phyloP scores from a whole-genome alignment of 2,797 vertebrate species.

The Harpagifer antarcticus region DNA sequence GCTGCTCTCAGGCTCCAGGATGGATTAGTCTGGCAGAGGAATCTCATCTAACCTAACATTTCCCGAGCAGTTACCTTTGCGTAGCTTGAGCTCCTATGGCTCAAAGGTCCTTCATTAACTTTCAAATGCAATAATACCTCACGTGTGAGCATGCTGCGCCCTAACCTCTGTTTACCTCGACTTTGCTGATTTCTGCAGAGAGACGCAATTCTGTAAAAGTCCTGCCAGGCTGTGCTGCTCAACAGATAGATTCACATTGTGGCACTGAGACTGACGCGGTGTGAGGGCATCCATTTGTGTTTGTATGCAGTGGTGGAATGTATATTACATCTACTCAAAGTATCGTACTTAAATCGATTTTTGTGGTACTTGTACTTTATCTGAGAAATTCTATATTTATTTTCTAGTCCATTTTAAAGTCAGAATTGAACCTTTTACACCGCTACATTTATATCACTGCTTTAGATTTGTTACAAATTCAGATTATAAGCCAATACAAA shows the following conservation, averaged over 20 bases:
- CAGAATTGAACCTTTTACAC: no score
- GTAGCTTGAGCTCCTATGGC: slow-evolving; percentile 71
- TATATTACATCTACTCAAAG: no score
- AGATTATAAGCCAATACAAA: no score
- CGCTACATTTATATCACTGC: no score
- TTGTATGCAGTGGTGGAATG: no score
- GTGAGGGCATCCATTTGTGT: background rate
- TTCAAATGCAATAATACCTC: slow-evolving; percentile 69
- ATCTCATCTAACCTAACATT: slow-evolving; percentile 87
- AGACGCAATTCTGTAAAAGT: slow-evolving; percentile 2
- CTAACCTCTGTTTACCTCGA: slow-evolving; percentile 57
- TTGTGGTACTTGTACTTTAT: no score
- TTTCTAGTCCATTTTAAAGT: no score
- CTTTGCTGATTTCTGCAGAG: slow-evolving; percentile 31
- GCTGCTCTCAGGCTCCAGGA: slow-evolving; percentile 76
- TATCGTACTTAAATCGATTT: no score
- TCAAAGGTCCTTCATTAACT: slow-evolving; percentile 80
- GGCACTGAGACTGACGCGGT: background rate
- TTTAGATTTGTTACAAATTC: no score
- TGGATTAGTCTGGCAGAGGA: slow-evolving; percentile 84
- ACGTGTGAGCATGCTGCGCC: slow-evolving; percentile 44
- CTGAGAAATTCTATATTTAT: no score
- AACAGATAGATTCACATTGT: background rate
- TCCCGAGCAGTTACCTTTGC: slow-evolving; percentile 83
- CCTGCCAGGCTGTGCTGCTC: background rate